These are phyloP conservation scores for Marcusenius ussheri DNA, from an alignment of 2,113 vertebrate genomes.

Conservation along the genomic window DNA sequence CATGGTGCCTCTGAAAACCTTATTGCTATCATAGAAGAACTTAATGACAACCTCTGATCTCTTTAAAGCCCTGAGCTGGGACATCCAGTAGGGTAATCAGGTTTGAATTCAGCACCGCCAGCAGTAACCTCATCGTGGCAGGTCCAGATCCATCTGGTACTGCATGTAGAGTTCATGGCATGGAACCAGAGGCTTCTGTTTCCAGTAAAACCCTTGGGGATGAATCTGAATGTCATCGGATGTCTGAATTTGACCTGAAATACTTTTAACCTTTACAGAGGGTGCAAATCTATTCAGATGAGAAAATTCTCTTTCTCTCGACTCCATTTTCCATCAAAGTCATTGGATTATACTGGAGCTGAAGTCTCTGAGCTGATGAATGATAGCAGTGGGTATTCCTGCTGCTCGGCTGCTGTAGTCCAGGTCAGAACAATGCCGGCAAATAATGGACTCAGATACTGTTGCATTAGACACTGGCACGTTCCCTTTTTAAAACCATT, in stretches of 20 bases:
- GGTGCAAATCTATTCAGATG: neutral
- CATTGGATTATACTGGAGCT: neutral
- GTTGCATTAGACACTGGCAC: neutral
- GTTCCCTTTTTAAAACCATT: neutral
- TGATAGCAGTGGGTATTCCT: neutral
- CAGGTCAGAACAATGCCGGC: neutral
- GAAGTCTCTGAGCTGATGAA: neutral
- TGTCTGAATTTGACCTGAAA: neutral
- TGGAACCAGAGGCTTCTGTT: neutral
- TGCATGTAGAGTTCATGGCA: neutral
- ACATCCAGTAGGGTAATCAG: neutral
- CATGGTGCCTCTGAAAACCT: neutral
- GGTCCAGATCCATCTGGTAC: neutral
- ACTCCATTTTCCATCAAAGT: neutral
- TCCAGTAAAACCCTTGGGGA: neutral
- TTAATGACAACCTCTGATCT: neutral
- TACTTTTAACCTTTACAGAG: neutral
- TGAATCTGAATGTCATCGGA: constrained; percentile 10
- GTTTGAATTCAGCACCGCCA: neutral
- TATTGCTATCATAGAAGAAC: neutral
- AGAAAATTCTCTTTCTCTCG: neutral
- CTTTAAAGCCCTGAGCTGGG: neutral
- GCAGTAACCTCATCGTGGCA: neutral
- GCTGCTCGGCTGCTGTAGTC: neutral
- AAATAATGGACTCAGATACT: neutral